These are phyloP conservation scores for Formicarius rufipectus DNA, from an alignment of 2,113 vertebrate species.

Conservation along the genomic window DNA sequence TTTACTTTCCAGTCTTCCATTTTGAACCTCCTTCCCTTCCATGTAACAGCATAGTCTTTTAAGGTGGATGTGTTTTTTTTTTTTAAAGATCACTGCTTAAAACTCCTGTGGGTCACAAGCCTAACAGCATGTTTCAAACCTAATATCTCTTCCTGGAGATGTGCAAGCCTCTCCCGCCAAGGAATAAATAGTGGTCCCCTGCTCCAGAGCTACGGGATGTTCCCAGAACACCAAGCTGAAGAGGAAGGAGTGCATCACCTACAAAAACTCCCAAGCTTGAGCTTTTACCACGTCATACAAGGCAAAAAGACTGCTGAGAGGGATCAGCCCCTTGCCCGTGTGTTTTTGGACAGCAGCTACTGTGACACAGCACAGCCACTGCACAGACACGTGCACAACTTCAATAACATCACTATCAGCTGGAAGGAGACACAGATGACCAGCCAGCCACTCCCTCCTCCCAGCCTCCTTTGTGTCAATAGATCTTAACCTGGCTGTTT, in stretches of 20 bases:
- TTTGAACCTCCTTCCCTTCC: neutral
- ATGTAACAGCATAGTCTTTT: neutral
- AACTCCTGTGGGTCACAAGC: neutral
- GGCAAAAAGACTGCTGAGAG: neutral
- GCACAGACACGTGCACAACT: neutral
- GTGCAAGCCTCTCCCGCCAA: neutral
- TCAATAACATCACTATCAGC: neutral
- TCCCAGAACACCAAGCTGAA: neutral
- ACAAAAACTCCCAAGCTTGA: neutral
- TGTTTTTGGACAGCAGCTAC: neutral
- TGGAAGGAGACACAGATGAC: neutral
- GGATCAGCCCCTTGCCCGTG: neutral
- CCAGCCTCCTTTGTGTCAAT: constrained; percentile 50
- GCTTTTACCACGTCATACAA: neutral
- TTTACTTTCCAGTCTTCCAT: neutral
- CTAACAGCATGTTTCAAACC: neutral
- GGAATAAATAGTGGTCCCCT: accelerated
- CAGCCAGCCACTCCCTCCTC: neutral
- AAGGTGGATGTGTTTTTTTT: neutral
- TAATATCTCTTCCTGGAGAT: neutral
- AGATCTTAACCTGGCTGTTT: constrained; percentile 38
- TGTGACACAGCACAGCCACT: neutral
- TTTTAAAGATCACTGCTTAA: neutral
- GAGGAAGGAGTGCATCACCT: neutral
- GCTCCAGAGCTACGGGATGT: neutral